Percentiles rank a stretch among this genome's conserved stretches.
phyloP scores from a whole-genome alignment of 64 coral and sea anemone genomes.

The Astreopora myriophthalma region DNA sequence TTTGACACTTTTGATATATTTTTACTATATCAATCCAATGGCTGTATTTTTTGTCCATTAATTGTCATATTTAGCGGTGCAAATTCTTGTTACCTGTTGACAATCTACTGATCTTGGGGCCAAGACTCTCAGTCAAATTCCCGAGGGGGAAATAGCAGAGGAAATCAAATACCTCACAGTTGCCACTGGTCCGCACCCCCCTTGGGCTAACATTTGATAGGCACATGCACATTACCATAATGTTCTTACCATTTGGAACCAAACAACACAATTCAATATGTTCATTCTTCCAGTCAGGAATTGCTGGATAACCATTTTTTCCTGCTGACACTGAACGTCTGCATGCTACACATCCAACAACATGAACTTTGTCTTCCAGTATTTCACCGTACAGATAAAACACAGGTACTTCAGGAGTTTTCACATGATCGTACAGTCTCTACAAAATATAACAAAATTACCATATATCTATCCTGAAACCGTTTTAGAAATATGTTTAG shows the following conservation, averaged over 20 bases:
- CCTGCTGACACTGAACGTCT: not conserved
- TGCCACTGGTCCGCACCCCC: too few relatives aligned
- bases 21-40: too few relatives aligned
- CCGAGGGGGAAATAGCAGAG: too few relatives aligned
- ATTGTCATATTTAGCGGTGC: too few relatives aligned
- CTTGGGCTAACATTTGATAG: too few relatives aligned
- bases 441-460: not conserved
- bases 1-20: too few relatives aligned
- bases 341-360: conserved; percentile 72
- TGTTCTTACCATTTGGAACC: conserved; percentile 50
- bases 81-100: too few relatives aligned
- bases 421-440: conserved; percentile 16
- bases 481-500: not conserved
- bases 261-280: conserved; percentile 4
- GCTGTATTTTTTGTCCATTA: too few relatives aligned
- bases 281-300: conserved; percentile 52
- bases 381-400: conserved; percentile 70
- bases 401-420: conserved; percentile 38
- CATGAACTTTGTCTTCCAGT: not conserved
- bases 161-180: too few relatives aligned
- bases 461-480: not conserved
- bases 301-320: conserved; percentile 11
- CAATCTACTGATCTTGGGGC: too few relatives aligned
- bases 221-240: too few relatives aligned
- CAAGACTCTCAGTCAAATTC: too few relatives aligned